Evolutionary conservation across 2,888 invertebrate genomes (phyloP), one percentile per base, ranked within the genome.

Genomic region (Epirrhoe alternata): DNA sequence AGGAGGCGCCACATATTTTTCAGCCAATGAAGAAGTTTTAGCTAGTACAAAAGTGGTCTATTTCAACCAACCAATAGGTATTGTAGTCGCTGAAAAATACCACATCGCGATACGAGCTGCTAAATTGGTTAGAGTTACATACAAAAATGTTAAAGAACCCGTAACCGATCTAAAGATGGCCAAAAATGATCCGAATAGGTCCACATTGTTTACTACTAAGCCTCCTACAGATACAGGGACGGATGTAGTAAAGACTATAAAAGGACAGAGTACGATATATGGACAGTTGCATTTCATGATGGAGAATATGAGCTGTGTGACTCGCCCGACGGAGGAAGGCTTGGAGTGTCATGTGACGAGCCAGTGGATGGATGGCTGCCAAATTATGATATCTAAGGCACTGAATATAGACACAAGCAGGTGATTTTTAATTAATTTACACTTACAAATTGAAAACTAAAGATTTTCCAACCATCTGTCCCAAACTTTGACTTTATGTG

Each of bases 241-340:
- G 1, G 85, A 94, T 69, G 77, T 93, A 0, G 87, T 82, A 24
- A 89, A 94, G 64, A 69, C 84, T 6, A 90, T 94, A 7, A 81
- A 76, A 68, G 96, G 96, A 0, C 87, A 83, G 14, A 88, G 94
- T 49, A 86, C 93, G 35, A 82, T 94, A 59, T 94, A 94, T 12
- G 83, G 91, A 10, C 97, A 97, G 78, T 96, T 95, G 78, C 97
- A 97, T 83, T 96, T 94, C 72, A 94, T 94, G 14, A 96, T 97
- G 96, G 97, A 97, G 81, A 94, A 95, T 0, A 94, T 96, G 68
- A 92, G 92, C 0, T 95, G 95, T 77, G 91, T 95, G 0, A 94
- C 94, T 24, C 82, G 94, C 33, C 97, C 96, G 0, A 91, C 89
- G 0, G 97, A 97, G 79, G 96, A 96, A 80, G 96, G 95, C 0